Base-by-base conservation (phyloP, 2,797 vertebrate species). In the Hydrolagus colliei region DNA sequence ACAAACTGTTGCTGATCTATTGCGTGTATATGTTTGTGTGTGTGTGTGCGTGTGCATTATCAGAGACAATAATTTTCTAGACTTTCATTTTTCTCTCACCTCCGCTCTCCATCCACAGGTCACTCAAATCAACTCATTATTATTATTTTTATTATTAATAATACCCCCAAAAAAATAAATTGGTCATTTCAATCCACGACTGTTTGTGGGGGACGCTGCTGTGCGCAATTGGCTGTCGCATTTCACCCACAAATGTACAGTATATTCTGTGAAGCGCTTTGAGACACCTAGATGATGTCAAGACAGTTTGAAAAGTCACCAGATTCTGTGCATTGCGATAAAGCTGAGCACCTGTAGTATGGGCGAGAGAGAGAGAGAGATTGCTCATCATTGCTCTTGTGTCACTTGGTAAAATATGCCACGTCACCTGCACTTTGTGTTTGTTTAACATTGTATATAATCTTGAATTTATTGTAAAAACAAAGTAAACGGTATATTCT, bases 381-480 rank as follows among this genome's bases (percentile, higher is more conserved):
- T 78, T 18, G 6, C n/a, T 62, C 61, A 6, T 3, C 61, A 22
- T 79, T 62, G 32, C 32, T 18, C 32, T 32, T 32, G 59, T 63
- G n/a, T 13, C 41, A 77, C n/a, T 79, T 62, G 63, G 61, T 32
- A 62, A 79, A 79, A 79, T 41, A 18, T 79, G 20, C 75, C 75
- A 77, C 61, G 35, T 77, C 59, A 59, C 41, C 75, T 77, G 77
- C n/a, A 63, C n/a, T 79, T 79, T 79, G 35, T 32, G 32, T 41
- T 11, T 59, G 32, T 22, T 52, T 11, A 9, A 79, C n/a, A 63
- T n/a, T 20, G 52, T 61, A 79, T 79, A 12, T 12, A 79, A 79
- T 63, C n/a, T 52, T 22, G 63, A 65, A 2, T 63, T 62, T 61
- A 76, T 22, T 22, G 22, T 79, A 79, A 73, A 52, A 11, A 63